These are phyloP conservation scores for Mythimna ferrago DNA, from an alignment of 2,888 invertebrate genomes.

Conservation along the genomic window DNA sequence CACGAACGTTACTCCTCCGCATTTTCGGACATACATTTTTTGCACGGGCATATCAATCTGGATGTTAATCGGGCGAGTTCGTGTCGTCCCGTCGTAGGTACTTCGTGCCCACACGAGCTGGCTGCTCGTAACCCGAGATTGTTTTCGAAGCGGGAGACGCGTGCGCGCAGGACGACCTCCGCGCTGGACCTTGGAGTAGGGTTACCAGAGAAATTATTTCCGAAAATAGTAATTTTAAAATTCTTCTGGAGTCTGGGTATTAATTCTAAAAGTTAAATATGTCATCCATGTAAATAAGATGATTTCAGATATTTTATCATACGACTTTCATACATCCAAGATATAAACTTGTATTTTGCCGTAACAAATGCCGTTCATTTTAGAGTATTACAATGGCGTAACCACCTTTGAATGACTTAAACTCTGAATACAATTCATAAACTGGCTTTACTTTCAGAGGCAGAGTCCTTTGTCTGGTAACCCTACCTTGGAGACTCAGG, in stretches of 20 bases:
- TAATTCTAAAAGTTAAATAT: background rate
- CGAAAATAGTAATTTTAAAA: conserved; percentile 21
- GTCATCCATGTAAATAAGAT: background rate
- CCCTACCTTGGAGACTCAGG: conserved; percentile 64
- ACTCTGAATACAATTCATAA: conserved; percentile 10
- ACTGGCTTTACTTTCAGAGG: conserved; percentile 15
- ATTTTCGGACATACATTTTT: conserved; percentile 56
- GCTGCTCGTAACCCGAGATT: conserved; percentile 83
- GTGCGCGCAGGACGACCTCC: conserved; percentile 85
- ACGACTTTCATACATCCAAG: background rate
- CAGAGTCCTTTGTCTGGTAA: conserved; percentile 51
- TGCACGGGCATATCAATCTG: conserved; percentile 64
- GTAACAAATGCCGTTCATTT: background rate
- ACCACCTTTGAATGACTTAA: background rate
- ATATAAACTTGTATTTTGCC: background rate
- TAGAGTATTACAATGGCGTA: background rate
- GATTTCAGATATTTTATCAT: background rate
- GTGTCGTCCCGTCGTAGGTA: conserved; percentile 65
- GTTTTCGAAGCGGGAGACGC: conserved; percentile 83
- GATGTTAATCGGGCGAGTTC: conserved; percentile 65
- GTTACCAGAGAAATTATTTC: conserved; percentile 56
- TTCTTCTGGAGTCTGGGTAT: conserved; percentile 5
- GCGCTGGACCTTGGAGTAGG: conserved; percentile 82
- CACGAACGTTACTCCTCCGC: conserved; percentile 28
- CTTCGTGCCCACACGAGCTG: conserved; percentile 70